phyloP scores from a whole-genome alignment of 2,797 vertebrate genomes.

The Alosa sapidissima region DNA sequence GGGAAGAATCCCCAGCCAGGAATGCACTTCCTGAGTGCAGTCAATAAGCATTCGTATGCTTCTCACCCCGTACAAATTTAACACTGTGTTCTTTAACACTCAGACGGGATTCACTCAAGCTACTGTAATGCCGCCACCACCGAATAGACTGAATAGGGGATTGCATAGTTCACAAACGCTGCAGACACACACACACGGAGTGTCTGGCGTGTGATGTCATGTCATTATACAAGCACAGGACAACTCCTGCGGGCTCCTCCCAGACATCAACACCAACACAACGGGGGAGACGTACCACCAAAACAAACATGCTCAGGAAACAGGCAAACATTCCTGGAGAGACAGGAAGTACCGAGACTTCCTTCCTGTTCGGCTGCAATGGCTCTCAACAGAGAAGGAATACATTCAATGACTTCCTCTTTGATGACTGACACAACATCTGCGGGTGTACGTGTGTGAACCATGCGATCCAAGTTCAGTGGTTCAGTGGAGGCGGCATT shows the following conservation, averaged over 20 bases:
- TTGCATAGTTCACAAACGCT: no score
- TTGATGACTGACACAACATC: constrained; percentile 23
- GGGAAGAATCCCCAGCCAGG: neutral
- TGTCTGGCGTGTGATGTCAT: neutral
- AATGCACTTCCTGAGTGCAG: neutral
- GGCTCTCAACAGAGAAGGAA: neutral
- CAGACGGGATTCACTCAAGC: no score
- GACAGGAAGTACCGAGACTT: constrained; percentile 4
- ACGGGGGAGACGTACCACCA: neutral
- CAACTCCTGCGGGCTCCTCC: neutral
- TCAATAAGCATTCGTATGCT: neutral
- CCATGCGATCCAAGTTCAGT: neutral
- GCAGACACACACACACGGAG: neutral
- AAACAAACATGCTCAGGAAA: constrained; percentile 20
- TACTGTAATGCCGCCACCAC: no score
- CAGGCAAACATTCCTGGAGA: constrained; percentile 17
- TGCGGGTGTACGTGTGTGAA: neutral
- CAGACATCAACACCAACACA: neutral
- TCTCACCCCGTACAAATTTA: neutral
- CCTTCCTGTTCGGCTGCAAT: constrained; percentile 16
- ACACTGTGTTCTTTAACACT: no score
- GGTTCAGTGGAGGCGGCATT: neutral
- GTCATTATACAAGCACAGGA: neutral
- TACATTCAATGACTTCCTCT: constrained; percentile 25
- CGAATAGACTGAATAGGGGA: no score